phyloP scores from a whole-genome alignment of 2,797 vertebrate genomes.

The Onychomys torridus region DNA sequence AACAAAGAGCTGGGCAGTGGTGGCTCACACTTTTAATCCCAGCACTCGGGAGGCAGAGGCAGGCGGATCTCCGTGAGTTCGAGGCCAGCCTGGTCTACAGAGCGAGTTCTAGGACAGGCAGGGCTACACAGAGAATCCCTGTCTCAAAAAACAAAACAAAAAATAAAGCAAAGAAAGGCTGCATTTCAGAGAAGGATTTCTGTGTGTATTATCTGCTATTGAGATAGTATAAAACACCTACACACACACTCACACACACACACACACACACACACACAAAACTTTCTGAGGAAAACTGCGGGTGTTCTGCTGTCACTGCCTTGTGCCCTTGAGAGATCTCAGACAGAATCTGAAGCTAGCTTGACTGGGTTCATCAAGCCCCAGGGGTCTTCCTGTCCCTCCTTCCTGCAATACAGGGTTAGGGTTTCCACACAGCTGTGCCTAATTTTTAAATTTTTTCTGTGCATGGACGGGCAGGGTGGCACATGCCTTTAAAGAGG shows the following conservation, averaged over 20 bases:
- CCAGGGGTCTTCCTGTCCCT: not conserved
- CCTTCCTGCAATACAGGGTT: not conserved
- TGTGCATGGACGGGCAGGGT: not conserved
- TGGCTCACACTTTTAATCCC: too few relatives aligned
- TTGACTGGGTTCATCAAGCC: not conserved
- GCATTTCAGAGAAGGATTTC: not conserved
- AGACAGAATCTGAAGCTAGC: not conserved
- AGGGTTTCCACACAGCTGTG: too few relatives aligned
- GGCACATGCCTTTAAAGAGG: not conserved
- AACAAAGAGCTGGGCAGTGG: too few relatives aligned
- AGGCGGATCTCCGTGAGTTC: not conserved
- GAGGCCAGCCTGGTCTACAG: too few relatives aligned
- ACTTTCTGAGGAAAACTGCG: not conserved
- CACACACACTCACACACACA: not conserved
- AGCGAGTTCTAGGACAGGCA: too few relatives aligned
- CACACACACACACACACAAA: too few relatives aligned
- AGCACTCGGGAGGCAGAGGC: not conserved
- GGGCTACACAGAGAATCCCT: too few relatives aligned
- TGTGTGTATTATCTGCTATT: not conserved
- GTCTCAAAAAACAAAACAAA: not conserved
- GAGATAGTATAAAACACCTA: not conserved
- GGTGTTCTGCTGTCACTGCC: not conserved
- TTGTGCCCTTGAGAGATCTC: not conserved
- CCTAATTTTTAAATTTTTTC: not conserved
- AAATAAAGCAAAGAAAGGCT: slow-evolving; percentile 14